Percentiles rank a stretch among this genome's conserved stretches.
These are phyloP conservation scores for Cyaniris semiargus DNA, from an alignment of 2,888 invertebrate species.

Conservation along the genomic window DNA sequence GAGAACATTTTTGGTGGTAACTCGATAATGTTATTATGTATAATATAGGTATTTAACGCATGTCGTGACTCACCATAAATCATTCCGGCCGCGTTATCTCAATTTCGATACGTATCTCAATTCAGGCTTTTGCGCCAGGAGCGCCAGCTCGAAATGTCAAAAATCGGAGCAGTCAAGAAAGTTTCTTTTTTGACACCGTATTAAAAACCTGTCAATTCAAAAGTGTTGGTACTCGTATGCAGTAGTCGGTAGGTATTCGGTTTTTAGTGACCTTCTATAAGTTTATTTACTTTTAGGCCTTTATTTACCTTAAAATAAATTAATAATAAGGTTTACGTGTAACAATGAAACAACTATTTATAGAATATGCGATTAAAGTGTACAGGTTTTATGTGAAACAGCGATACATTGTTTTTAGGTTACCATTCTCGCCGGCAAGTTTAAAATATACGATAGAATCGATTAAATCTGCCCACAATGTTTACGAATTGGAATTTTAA, in stretches of 20 bases:
- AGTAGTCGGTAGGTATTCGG: neutral
- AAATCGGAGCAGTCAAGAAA: slow-evolving; percentile 70
- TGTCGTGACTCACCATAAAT: slow-evolving; percentile 10
- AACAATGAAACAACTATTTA: too few relatives aligned
- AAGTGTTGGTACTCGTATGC: neutral
- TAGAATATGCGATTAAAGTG: neutral
- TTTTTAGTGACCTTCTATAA: neutral
- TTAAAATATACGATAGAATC: neutral
- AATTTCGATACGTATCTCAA: slow-evolving; percentile 25
- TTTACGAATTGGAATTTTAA: neutral
- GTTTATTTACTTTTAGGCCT: neutral
- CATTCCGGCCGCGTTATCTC: neutral
- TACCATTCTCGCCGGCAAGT: neutral
- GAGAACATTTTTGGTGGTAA: neutral
- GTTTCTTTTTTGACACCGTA: slow-evolving; percentile 45
- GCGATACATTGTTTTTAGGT: neutral
- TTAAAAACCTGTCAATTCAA: slow-evolving; percentile 25
- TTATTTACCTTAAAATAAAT: neutral
- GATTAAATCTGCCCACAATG: neutral
- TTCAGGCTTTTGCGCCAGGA: slow-evolving; percentile 17
- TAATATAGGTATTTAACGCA: slow-evolving; percentile 8
- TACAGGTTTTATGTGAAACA: neutral
- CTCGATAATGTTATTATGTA: slow-evolving; percentile 14
- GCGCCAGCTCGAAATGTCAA: slow-evolving; percentile 53
- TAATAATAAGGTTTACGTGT: too few relatives aligned